Evolutionary conservation across 1,140 invertebrate species (phyloP), one percentile per base, ranked within the genome.

Genomic region (Zaprionus tsacasi): DNA sequence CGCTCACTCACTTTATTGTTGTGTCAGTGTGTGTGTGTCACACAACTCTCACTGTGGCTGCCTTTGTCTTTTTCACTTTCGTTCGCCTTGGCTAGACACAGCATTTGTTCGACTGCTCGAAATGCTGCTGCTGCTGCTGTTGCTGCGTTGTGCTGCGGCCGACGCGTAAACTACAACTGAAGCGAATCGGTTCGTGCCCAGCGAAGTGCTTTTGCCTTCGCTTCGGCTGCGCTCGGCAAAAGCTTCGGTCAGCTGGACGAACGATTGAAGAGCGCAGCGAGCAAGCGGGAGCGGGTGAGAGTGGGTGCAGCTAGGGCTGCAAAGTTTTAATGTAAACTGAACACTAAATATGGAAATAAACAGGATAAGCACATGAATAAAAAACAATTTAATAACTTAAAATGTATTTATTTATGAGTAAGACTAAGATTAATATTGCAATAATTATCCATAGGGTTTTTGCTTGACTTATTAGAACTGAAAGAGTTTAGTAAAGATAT

Each of bases 151-250:
- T 85, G 86, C 70, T 89, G 81, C 81, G 76, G 79, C 86, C 86
- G 86, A 85, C 81, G 85, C 81, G 85, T 86, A 79, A 90, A 90
- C 85, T 89, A 90, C 79, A 81, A 89, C 86, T 89, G 76, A 89
- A 90, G 43, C 36, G 27, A 6, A 6, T 27, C n/a, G 27, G 58
- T 11, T 57, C 12, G 54, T 56, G 1, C 6, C 27, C n/a, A 17
- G 30, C 13, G 4, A 27, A 33, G 17, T 70, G 64, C 52, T 48
- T 40, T 64, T 21, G 17, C 2, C 11, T 50, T n/a, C 40, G 6
- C 40, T 43, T n/a, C n/a, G 27, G 3, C 40, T 43, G 40, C 7
- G 8, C n/a, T 45, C 40, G 1, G 7, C 15, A 0, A 1, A 50
- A 33, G 65, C 63, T 71, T 35, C 55, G 52, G 6, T 55, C 63